A percentile compares a stretch with the other conserved stretches of the same genome.
Conservation (phyloP, 2,797 vertebrate species). For the Bufotes viridis region DNA sequence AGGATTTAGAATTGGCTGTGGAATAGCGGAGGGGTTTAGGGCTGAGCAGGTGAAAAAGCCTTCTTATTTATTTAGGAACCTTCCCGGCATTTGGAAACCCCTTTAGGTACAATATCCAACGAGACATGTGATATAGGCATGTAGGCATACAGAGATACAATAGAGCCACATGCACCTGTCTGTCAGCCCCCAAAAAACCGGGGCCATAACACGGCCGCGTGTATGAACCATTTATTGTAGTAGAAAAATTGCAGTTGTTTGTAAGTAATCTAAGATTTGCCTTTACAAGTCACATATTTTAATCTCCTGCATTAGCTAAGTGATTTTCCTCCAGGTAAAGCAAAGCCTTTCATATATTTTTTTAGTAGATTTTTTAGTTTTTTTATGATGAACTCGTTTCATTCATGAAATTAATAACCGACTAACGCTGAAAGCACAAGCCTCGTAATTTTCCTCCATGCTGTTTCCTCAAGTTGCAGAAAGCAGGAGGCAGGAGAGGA, state of each 20-base stretch:
- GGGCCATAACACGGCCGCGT: background rate
- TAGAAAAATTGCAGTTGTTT: background rate
- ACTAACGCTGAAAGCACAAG: background rate
- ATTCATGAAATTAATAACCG: constrained; percentile 11
- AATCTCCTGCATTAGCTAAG: background rate
- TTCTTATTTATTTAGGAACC: too few relatives aligned
- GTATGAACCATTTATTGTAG: background rate
- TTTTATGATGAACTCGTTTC: background rate
- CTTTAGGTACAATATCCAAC: too few relatives aligned
- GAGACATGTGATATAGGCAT: too few relatives aligned
- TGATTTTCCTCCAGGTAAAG: background rate
- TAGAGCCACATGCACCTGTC: background rate
- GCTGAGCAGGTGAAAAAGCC: too few relatives aligned
- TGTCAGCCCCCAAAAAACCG: background rate
- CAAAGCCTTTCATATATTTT: background rate
- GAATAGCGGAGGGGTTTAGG: too few relatives aligned
- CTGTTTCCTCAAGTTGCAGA: background rate
- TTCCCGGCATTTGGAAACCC: too few relatives aligned
- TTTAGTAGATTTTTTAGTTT: background rate
- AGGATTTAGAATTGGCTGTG: too few relatives aligned
- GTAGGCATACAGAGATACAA: too few relatives aligned
- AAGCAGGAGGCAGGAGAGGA: constrained; percentile 4
- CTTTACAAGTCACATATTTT: background rate
- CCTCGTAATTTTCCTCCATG: constrained; percentile 13
- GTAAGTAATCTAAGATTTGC: background rate